phyloP scores from a whole-genome alignment of 2,113 vertebrate genomes.

The Melozone crissalis region DNA sequence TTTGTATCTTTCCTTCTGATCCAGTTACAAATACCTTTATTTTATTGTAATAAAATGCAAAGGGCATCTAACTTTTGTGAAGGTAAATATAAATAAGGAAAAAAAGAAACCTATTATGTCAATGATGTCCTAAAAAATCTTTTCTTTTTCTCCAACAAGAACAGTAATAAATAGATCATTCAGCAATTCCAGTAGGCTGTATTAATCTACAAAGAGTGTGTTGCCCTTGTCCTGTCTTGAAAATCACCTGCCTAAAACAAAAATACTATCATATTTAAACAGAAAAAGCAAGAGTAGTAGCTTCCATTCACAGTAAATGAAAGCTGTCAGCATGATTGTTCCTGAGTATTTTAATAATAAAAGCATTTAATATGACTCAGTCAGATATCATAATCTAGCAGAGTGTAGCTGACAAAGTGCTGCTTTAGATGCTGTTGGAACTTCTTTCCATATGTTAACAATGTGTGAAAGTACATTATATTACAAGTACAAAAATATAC shows the following conservation, averaged over 20 bases:
- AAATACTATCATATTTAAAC: background rate
- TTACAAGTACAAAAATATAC: background rate
- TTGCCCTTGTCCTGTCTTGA: background rate
- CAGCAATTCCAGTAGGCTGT: background rate
- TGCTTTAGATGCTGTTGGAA: background rate
- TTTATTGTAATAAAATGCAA: background rate
- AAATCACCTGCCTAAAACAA: background rate
- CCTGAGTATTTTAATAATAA: conserved; percentile 32
- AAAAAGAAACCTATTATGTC: background rate
- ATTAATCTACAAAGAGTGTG: background rate
- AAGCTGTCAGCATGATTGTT: background rate
- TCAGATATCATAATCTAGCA: background rate
- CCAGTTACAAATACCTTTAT: background rate
- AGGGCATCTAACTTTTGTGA: background rate
- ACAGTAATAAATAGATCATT: background rate
- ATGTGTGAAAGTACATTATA: background rate
- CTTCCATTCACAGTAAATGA: background rate
- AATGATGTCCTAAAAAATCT: background rate
- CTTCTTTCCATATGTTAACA: background rate
- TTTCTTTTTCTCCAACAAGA: background rate
- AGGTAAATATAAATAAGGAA: background rate
- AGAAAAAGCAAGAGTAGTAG: background rate
- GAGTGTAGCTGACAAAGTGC: background rate
- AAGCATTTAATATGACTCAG: background rate
- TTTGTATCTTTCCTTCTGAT: background rate